Evolutionary conservation across 2,797 vertebrate species (phyloP), one percentile per base, ranked within the genome.

Genomic region (Enteromius afrohamiltoni): DNA sequence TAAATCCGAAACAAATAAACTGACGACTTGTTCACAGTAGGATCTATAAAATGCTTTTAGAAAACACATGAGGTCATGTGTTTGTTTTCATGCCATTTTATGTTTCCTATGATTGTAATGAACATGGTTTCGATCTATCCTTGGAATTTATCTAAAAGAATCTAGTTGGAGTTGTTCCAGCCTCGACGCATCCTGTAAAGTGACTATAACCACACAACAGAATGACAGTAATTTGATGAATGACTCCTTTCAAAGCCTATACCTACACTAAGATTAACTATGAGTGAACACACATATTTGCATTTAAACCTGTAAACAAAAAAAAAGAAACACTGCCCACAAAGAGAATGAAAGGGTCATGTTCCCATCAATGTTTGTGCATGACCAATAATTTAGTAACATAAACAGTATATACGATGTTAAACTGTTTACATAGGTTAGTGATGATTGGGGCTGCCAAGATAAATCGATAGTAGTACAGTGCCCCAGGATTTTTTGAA

Each of bases 81-180:
- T 74, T 31, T 4, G 29, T 53, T 34, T 34, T 53, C 26, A 49
- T 10, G 23, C 7, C 23, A 79, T 11, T 34, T 10, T 21, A 55
- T 14, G 9, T 19, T 55, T 37, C 21, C 53, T 40, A 31, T 34
- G 5, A 45, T 58, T 70, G 9, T 19, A 42, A 70, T 16, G 17
- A 68, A 31, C 0, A 1, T 37, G 37, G 19, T 31, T 62, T 23
- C 13, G 42, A 40, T 51, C 70, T 23, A 62, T 65, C 29, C 1
- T 17, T 51, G 79, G 79, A 49, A 81, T 81, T 37, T 40, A 82
- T 31, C 69, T 82, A 19, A 68, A 77, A 76, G 23, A 83, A 76
- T 76, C 80, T 55, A 55, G 49, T 21, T 68, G 23, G 34, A 31
- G 62, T 42, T 29, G 62, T 68, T 76, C 11, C 2, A 1, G 71